Conservation (phyloP, 2,113 vertebrate genomes). For the Zeus faber region DNA sequence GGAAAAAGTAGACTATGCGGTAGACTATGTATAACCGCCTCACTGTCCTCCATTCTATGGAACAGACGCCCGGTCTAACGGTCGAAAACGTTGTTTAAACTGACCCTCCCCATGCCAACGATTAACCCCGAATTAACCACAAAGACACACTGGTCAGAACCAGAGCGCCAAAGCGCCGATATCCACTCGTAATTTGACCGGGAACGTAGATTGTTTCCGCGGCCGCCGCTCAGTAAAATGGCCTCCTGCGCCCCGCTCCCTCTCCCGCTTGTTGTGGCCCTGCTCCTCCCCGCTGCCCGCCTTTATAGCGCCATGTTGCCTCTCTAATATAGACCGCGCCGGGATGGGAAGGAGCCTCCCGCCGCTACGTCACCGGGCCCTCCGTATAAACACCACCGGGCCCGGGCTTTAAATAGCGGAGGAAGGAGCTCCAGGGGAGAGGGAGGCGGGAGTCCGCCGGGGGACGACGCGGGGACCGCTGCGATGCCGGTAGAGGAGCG, state of each 20-base stretch:
- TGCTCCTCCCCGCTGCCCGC: conserved; percentile 87
- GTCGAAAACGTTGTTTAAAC: conserved; percentile 40
- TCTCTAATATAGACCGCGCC: conserved; percentile 98
- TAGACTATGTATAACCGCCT: too few species aligned
- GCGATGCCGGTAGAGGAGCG: too few species aligned
- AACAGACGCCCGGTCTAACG: conserved; percentile 23
- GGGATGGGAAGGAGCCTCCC: conserved; percentile 96
- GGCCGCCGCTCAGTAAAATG: conserved; percentile 66
- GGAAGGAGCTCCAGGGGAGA: conserved; percentile 74
- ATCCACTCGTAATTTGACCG: conserved; percentile 13
- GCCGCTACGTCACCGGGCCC: conserved; percentile 92
- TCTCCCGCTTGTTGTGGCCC: conserved; percentile 81
- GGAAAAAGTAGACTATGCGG: too few species aligned
- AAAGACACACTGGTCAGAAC: background rate
- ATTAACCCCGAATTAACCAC: background rate
- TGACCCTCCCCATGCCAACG: conserved; percentile 24
- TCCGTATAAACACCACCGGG: conserved; percentile 89
- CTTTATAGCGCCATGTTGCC: conserved; percentile 96
- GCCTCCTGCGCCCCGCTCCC: conserved; percentile 75
- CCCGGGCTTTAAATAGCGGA: conserved; percentile 93
- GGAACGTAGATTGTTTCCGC: background rate
- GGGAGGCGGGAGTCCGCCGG: too few species aligned
- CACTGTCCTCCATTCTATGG: conserved; percentile 71
- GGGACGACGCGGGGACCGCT: too few species aligned
- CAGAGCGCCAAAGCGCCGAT: conserved; percentile 21